Percentiles rank a stretch among this genome's conserved stretches.
phyloP scores from a whole-genome alignment of 2,113 vertebrate genomes.

The Heterotis niloticus region DNA sequence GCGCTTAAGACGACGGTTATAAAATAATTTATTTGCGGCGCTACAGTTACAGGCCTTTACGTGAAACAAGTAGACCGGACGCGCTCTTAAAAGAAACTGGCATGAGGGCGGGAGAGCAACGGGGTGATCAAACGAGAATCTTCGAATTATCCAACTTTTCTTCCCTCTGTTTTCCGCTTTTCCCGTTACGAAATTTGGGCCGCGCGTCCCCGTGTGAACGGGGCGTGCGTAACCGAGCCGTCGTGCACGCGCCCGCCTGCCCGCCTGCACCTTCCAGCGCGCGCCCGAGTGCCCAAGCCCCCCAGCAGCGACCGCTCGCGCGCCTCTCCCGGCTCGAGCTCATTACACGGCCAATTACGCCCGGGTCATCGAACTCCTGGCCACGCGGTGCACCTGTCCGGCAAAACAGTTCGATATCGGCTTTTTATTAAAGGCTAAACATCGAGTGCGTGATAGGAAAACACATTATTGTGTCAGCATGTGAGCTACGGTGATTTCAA shows the following conservation, averaged over 20 bases:
- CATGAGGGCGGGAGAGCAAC: conserved; percentile 32
- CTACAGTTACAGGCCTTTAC: background rate
- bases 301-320: conserved; percentile 50
- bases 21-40: no score
- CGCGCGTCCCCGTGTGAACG: conserved; percentile 35
- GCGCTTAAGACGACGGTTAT: no score
- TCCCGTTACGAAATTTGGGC: conserved; percentile 29
- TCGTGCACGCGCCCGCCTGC: conserved; percentile 45
- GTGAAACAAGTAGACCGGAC: background rate
- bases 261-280: conserved; percentile 40
- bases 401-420: conserved; percentile 36
- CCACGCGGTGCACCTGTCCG: conserved; percentile 45
- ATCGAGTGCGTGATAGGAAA: background rate
- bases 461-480: background rate
- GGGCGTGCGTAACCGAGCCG: conserved; percentile 34
- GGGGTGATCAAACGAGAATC: conserved; percentile 34
- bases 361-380: conserved; percentile 57
- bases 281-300: conserved; percentile 52
- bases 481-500: background rate
- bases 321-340: conserved; percentile 58
- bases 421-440: background rate
- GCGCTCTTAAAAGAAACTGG: conserved; percentile 5
- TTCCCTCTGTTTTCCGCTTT: background rate
- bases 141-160: conserved; percentile 15
- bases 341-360: conserved; percentile 70